Base-by-base conservation (phyloP, 1,140 invertebrate genomes). In the Hylaeus volcanicus region DNA sequence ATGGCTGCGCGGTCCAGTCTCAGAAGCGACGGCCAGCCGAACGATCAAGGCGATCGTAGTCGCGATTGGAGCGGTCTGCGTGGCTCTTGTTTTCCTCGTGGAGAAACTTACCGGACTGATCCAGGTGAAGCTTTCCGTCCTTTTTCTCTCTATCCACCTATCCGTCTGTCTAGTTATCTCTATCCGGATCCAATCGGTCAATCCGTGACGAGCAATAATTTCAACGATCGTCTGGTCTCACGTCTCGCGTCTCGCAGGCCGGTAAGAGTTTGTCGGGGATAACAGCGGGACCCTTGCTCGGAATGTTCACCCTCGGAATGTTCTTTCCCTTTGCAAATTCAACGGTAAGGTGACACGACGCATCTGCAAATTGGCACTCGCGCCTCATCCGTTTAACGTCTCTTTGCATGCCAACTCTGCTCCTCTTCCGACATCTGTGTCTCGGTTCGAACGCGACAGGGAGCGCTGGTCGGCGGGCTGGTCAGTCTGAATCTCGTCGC, bases 221-320 rank as follows among this genome's bases (percentile, higher is more conserved):
- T 51, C n/a, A 2, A 15, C 45, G n/a, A 43, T 2, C 15, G 3
- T 61, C 45, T 68, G 15, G 43, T 43, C 5, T 70, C 69, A 26
- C 26, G 26, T 26, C 26, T 26, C 26, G 26, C 26, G 8, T 74
- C 81, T 85, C 89, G 65, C 84, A 94, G 93, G 95, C 95, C 15
- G 94, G 94, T 1, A 96, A 95, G 85, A 96, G 95, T 86, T 89
- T 96, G 43, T 93, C 94, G 0, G 95, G 95, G 1, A 96, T 96
- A 74, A 96, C 96, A 0, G 95, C 95, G 2, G 97, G 97, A 61
- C 96, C 97, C 41, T 91, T 97, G 3, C 92, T 97, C 1, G 96
- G 96, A 5, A 94, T 97, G 8, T 97, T 97, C 88, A 95, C 96
- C 2, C 93, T 97, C 53, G 97, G 96, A 70, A 95, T 97, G 92